A percentile compares a stretch with the other conserved stretches of the same genome.
Conservation (phyloP, 2,888 invertebrate genomes). For the Blastobasis adustella region DNA sequence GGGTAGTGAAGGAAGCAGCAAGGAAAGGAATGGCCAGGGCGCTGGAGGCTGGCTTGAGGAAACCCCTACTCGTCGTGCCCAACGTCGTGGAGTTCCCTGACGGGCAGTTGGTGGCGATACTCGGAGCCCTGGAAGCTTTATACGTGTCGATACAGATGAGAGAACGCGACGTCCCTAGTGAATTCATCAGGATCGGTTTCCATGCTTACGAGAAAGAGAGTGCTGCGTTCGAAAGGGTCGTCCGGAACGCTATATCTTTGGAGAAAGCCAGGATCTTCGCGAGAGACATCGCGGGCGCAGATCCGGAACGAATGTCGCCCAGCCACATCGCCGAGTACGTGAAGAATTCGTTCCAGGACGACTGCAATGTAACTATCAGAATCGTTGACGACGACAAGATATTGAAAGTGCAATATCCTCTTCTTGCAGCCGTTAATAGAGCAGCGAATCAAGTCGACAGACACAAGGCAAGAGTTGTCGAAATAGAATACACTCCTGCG, state of each 20-base stretch:
- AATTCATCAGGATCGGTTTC: slow-evolving; percentile 78
- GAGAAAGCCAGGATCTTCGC: slow-evolving; percentile 78
- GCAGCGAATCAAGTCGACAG: slow-evolving; percentile 80
- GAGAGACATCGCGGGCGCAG: slow-evolving; percentile 79
- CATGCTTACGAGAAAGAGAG: slow-evolving; percentile 71
- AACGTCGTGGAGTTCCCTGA: slow-evolving; percentile 80
- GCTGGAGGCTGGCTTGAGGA: slow-evolving; percentile 86
- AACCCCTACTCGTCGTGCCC: slow-evolving; percentile 85
- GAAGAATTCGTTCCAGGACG: slow-evolving; percentile 73
- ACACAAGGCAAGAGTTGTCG: slow-evolving; percentile 76
- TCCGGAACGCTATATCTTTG: slow-evolving; percentile 76
- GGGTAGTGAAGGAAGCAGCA: slow-evolving; percentile 79
- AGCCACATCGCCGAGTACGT: slow-evolving; percentile 85
- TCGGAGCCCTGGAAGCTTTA: slow-evolving; percentile 91
- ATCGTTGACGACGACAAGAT: slow-evolving; percentile 76
- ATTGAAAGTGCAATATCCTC: slow-evolving; percentile 85
- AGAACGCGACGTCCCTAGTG: slow-evolving; percentile 76
- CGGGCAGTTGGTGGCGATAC: slow-evolving; percentile 84
- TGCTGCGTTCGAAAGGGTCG: slow-evolving; percentile 70
- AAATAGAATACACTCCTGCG: slow-evolving; percentile 78
- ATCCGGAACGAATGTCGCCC: slow-evolving; percentile 93
- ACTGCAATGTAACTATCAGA: slow-evolving; percentile 76
- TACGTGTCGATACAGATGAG: slow-evolving; percentile 89
- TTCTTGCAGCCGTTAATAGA: slow-evolving; percentile 83
- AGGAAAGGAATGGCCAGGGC: slow-evolving; percentile 86